Conservation (phyloP, 2,113 vertebrate genomes). For the Dermatemys mawii region DNA sequence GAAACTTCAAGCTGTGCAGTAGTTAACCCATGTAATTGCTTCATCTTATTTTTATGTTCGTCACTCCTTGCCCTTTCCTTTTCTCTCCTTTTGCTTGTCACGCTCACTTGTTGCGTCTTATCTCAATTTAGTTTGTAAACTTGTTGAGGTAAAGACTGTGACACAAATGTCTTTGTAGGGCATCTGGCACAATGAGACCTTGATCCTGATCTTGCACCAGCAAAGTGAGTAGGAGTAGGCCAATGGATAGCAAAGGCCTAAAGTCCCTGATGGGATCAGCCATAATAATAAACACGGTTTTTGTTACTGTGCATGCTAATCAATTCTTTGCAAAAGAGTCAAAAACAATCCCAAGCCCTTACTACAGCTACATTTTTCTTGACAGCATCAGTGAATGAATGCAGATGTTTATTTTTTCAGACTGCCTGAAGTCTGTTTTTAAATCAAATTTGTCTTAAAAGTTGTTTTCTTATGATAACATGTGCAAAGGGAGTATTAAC, state of each 20-base stretch:
- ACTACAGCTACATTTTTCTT: neutral
- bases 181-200: neutral
- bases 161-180: neutral
- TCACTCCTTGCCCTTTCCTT: neutral
- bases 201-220: neutral
- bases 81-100: neutral
- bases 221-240: neutral
- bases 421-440: neutral
- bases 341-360: neutral
- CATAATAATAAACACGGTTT: neutral
- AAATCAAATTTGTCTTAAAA: neutral
- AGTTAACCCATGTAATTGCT: neutral
- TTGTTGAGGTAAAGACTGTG: neutral
- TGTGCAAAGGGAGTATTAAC: neutral
- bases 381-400: neutral
- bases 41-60: neutral
- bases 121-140: neutral
- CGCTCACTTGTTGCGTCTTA: neutral
- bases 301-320: neutral
- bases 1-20: neutral
- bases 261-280: neutral
- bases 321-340: neutral
- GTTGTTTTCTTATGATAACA: fast-evolving
- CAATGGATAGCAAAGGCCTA: neutral
- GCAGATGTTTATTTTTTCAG: neutral